These are phyloP conservation scores for Ptilonorhynchus violaceus DNA, from an alignment of 2,113 vertebrate genomes.

Conservation along the genomic window DNA sequence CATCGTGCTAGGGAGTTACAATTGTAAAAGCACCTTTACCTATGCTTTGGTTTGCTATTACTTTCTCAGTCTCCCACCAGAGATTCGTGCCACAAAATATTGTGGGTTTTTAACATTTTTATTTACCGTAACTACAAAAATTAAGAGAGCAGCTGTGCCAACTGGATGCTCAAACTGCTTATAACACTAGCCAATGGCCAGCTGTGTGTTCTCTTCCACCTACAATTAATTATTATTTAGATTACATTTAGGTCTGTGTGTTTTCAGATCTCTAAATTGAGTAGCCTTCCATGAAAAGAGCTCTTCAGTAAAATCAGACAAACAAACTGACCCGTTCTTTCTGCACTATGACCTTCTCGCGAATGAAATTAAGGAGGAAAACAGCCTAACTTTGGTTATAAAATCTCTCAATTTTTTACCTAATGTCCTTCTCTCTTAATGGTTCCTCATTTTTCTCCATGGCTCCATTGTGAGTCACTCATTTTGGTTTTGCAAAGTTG, in stretches of 20 bases:
- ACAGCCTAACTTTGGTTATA: not conserved
- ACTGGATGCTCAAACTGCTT: not conserved
- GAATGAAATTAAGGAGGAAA: not conserved
- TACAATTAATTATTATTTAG: not conserved
- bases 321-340: not conserved
- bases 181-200: not conserved
- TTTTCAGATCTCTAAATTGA: not conserved
- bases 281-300: not conserved
- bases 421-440: not conserved
- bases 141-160: not conserved
- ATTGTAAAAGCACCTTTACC: not conserved
- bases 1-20: rapidly evolving
- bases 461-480: not conserved
- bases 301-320: not conserved
- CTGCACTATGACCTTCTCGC: not conserved
- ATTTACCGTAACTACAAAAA: not conserved
- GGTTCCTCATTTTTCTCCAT: not conserved
- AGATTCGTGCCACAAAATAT: not conserved
- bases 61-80: not conserved
- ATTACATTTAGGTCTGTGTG: not conserved
- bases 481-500: not conserved
- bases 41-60: not conserved
- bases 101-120: not conserved
- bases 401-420: not conserved
- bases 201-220: not conserved